Conservation (phyloP, 2,113 vertebrate species). For the Mirounga angustirostris region DNA sequence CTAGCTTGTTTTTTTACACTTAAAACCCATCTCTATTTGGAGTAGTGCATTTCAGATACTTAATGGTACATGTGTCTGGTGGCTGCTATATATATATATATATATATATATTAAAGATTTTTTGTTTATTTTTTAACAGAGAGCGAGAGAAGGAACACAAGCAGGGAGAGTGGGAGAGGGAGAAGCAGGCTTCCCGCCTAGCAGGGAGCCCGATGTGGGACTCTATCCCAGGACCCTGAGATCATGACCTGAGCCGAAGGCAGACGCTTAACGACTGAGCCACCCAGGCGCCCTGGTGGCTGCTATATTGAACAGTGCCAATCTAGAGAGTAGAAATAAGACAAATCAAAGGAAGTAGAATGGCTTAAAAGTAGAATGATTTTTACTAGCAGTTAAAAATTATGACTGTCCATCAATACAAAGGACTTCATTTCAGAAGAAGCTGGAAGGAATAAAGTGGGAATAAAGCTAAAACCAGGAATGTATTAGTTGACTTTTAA, state of each 20-base stretch:
- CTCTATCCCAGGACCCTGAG: no score
- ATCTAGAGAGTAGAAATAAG: background rate
- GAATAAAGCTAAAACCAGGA: background rate
- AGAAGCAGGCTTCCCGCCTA: no score
- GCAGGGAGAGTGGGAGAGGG: no score
- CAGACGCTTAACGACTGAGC: no score
- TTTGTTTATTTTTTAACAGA: no score
- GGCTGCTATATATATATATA: background rate
- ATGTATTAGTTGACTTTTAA: background rate
- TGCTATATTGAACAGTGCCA: background rate
- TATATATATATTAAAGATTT: no score
- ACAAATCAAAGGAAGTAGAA: background rate
- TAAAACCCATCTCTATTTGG: background rate
- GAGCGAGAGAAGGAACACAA: no score
- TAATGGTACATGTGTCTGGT: background rate
- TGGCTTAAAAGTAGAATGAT: background rate
- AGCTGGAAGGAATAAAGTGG: background rate
- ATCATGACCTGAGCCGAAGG: no score
- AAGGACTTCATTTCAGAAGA: background rate
- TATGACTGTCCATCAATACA: background rate
- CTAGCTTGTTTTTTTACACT: background rate
- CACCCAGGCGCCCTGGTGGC: no score
- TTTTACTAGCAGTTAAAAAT: conserved; percentile 4
- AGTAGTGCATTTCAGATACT: background rate
- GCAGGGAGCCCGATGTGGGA: no score